Conservation (phyloP, 2,797 vertebrate genomes). For the Acestrorhynchus altus region DNA sequence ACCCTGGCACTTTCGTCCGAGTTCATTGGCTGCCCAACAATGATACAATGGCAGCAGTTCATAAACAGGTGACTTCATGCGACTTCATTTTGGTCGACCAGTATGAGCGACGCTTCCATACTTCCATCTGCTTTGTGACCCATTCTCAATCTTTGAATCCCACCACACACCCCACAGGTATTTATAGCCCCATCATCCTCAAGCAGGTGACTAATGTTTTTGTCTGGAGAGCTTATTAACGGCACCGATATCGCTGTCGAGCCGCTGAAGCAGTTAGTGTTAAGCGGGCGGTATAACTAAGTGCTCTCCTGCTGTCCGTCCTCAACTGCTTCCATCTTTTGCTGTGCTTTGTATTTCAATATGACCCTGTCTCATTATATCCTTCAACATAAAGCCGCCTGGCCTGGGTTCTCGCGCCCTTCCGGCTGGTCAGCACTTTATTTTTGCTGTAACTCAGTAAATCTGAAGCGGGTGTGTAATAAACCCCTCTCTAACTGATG, state of each 20-base stretch:
- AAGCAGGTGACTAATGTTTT: no score
- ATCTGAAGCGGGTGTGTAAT: conserved; percentile 30
- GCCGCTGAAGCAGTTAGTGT: conserved; percentile 28
- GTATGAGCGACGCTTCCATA: no score
- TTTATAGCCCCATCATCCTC: no score
- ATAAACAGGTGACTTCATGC: no score
- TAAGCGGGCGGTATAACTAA: background rate
- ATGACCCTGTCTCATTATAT: conserved; percentile 42
- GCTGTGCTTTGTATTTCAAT: conserved; percentile 39
- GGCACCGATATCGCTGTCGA: conserved; percentile 42
- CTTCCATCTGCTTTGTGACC: no score
- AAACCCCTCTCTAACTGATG: conserved; percentile 16
- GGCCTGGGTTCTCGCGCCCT: conserved; percentile 17
- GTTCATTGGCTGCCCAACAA: no score
- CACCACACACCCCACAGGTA: no score
- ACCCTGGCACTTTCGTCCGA: no score
- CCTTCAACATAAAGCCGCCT: conserved; percentile 30
- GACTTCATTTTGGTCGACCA: no score
- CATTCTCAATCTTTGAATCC: no score
- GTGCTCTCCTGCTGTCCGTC: conserved; percentile 43
- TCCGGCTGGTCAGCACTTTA: conserved; percentile 37
- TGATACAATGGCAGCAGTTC: no score
- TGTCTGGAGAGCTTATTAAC: no score
- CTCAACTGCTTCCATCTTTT: conserved; percentile 26
- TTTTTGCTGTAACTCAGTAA: conserved; percentile 37